phyloP scores from a whole-genome alignment of 2,888 invertebrate genomes.

The Sipha maydis region DNA sequence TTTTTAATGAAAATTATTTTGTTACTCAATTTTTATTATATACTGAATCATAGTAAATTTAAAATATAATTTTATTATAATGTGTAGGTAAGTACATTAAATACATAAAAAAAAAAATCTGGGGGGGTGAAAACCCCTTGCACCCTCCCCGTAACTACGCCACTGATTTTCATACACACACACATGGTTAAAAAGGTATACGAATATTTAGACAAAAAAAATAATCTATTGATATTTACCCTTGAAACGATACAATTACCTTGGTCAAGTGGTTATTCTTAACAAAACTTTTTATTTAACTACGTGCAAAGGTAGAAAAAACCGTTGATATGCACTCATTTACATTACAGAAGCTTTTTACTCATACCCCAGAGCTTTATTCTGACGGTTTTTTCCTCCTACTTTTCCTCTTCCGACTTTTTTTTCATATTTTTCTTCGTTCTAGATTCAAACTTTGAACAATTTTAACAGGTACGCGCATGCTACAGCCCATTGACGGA shows the following conservation, averaged over 20 bases:
- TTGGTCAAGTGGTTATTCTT: conserved; percentile 16
- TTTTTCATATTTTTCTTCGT: too few relatives aligned
- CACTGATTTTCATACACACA: neutral
- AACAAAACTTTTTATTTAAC: conserved; percentile 26
- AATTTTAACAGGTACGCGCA: neutral
- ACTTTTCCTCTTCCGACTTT: neutral
- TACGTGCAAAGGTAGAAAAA: neutral
- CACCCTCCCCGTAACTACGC: too few relatives aligned
- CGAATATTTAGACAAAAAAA: conserved; percentile 19
- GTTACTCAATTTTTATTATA: too few relatives aligned
- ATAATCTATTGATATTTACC: conserved; percentile 9
- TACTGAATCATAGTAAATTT: too few relatives aligned
- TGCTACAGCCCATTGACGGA: neutral
- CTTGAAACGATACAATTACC: conserved; percentile 46
- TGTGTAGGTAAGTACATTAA: too few relatives aligned
- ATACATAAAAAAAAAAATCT: too few relatives aligned
- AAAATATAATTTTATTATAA: too few relatives aligned
- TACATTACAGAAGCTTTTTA: conserved; percentile 27
- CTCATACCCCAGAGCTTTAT: neutral
- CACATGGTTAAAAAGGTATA: neutral
- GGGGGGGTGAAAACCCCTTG: too few relatives aligned
- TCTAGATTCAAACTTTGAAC: neutral
- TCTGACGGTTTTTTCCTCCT: neutral
- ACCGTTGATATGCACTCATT: conserved; percentile 28
- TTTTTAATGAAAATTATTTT: too few relatives aligned